A percentile compares a stretch with the other conserved stretches of the same genome.
Evolutionary conservation across 2,888 invertebrate genomes (phyloP).

Genomic region (Archaeoteleia sp.): DNA sequence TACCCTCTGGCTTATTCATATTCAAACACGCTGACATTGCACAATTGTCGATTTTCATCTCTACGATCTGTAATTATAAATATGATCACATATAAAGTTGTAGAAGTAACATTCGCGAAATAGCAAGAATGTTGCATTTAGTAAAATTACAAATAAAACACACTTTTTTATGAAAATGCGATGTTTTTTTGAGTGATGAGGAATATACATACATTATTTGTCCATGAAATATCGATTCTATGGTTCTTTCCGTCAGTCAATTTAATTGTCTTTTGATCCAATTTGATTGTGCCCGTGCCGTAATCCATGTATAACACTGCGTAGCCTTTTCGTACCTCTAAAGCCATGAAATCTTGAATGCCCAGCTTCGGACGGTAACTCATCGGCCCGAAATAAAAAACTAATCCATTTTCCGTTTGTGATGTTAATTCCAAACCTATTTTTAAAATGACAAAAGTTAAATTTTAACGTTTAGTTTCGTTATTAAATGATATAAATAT

Average conservation of each 20-base stretch:
- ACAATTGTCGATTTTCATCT: constrained; percentile 87
- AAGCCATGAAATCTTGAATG: constrained; percentile 91
- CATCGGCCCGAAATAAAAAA: constrained; percentile 94
- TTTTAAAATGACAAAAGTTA: constrained; percentile 13
- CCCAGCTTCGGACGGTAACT: constrained; percentile 79
- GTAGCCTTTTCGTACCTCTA: constrained; percentile 90
- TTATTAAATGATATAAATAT: no score
- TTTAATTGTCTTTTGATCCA: constrained; percentile 82
- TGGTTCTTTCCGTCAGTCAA: constrained; percentile 92
- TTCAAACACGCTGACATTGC: constrained; percentile 83
- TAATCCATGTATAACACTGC: constrained; percentile 90
- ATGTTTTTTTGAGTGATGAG: neutral
- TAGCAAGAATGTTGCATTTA: no score
- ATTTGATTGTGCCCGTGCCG: constrained; percentile 86
- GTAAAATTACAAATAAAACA: neutral
- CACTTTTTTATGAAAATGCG: neutral
- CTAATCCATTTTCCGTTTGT: constrained; percentile 84
- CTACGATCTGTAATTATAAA: constrained; percentile 81
- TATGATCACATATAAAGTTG: no score
- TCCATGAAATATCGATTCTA: constrained; percentile 82
- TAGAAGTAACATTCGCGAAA: no score
- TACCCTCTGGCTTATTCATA: no score
- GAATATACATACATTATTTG: constrained; percentile 70
- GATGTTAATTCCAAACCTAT: constrained; percentile 85
- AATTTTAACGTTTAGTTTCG: no score